A percentile compares a stretch with the other conserved stretches of the same genome.
These are phyloP conservation scores for Cosmorhoe ocellata DNA, from an alignment of 2,888 invertebrate genomes.

Conservation along the genomic window DNA sequence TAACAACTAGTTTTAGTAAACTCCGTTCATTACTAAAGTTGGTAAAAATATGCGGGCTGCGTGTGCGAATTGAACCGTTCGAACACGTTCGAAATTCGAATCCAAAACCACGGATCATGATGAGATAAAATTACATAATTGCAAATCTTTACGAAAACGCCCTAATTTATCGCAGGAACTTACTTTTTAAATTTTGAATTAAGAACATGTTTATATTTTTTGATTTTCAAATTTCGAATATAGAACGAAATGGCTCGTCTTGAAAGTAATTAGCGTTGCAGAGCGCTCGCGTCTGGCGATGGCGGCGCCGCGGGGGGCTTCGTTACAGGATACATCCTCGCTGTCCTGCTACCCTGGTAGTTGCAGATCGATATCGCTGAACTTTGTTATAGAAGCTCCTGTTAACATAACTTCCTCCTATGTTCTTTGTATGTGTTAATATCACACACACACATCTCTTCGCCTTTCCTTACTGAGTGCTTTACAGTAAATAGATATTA, in stretches of 20 bases:
- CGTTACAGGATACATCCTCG: slow-evolving; percentile 20
- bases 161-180: no score
- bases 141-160: no score
- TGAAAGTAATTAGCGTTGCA: slow-evolving; percentile 31
- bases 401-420: background rate
- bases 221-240: background rate
- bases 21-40: slow-evolving; percentile 33
- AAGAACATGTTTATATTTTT: background rate
- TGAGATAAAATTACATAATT: no score
- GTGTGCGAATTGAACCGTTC: background rate
- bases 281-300: slow-evolving; percentile 18
- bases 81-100: no score
- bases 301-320: slow-evolving; percentile 29
- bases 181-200: background rate
- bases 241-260: background rate
- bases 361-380: slow-evolving; percentile 39
- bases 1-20: slow-evolving; percentile 32
- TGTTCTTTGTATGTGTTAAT: no score
- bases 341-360: slow-evolving; percentile 51
- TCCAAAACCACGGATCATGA: no score
- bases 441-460: no score
- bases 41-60: slow-evolving; percentile 17
- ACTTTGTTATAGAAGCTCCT: slow-evolving; percentile 3
- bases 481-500: no score
- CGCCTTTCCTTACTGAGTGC: no score